phyloP scores from a whole-genome alignment of 2,113 vertebrate species.

The Halichoerus grypus region DNA sequence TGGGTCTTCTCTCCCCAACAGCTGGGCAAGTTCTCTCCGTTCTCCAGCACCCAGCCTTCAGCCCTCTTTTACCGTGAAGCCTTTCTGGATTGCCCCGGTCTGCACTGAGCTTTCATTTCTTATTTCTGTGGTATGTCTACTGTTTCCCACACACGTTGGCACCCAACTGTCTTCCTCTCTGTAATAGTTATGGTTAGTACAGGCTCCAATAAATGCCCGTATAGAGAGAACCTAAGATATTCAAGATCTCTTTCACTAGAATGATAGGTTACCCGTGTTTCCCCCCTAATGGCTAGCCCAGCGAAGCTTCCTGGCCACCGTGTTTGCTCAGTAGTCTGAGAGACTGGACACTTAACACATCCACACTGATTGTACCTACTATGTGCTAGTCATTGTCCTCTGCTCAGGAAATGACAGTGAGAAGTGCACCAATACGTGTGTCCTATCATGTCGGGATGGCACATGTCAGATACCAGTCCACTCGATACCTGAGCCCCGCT shows the following conservation, averaged over 20 bases:
- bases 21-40: fast-evolving
- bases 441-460: background rate
- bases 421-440: fast-evolving
- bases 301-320: background rate
- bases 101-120: background rate
- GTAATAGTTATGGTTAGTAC: background rate
- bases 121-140: background rate
- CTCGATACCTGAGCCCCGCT: background rate
- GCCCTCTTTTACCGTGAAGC: background rate
- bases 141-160: background rate
- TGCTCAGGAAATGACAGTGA: background rate
- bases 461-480: background rate
- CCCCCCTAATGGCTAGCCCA: background rate
- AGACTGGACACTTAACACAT: background rate
- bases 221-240: background rate
- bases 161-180: background rate
- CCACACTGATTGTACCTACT: background rate
- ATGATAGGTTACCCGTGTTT: background rate
- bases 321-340: background rate
- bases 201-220: background rate
- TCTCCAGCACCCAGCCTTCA: background rate
- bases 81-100: background rate
- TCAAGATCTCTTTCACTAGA: background rate
- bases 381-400: background rate
- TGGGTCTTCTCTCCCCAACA: background rate